Base-by-base conservation (phyloP, 2,113 vertebrate genomes). In the Coregonus clupeaformis region DNA sequence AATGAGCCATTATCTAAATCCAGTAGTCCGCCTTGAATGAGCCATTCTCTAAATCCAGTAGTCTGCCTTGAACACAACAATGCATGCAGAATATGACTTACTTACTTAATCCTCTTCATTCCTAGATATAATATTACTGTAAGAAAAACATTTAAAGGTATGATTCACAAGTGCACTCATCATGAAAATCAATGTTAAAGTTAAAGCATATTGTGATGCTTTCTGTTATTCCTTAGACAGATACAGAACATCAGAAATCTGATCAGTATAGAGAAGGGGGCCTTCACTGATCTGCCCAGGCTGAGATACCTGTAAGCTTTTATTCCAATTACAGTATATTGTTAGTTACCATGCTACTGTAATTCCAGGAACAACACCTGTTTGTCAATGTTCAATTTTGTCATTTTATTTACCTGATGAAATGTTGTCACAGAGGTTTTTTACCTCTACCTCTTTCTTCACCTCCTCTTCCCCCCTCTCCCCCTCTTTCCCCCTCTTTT, bases 221-320 rank as follows among this genome's bases (percentile, higher is more conserved):
- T 77, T 22, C 81, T 75, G 75, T 80, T 80, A 84, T 71, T 29
- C 86, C 84, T 67, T 89, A 97, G 96, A 85, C 88, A 92, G 72
- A 91, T 98, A 89, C 93, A 91, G 89, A 97, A 96, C 81, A 94
- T 95, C 0, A 96, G 94, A 88, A 94, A 94, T 83, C 91, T 98
- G 77, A 85, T 91, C 74, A 68, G 88, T 42, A 95, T 97, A 59
- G 95, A 94, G 67, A 90, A 92, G 0, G 95, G 93, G 69, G 95
- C 95, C 0, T 97, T 98, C 89, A 93, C 89, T 85, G 94, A 97
- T 80, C 94, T 98, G 74, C 93, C 96, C 67, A 94, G 79, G 69
- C 89, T 98, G 87, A 93, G 94, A 90, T 95, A 96, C 84, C 84
- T 97, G 96, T 97, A 92, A 97, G 95, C 82, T 0, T 64, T 24